These are phyloP conservation scores for Thunnus thynnus DNA, from an alignment of 2,113 vertebrate genomes.

Conservation along the genomic window DNA sequence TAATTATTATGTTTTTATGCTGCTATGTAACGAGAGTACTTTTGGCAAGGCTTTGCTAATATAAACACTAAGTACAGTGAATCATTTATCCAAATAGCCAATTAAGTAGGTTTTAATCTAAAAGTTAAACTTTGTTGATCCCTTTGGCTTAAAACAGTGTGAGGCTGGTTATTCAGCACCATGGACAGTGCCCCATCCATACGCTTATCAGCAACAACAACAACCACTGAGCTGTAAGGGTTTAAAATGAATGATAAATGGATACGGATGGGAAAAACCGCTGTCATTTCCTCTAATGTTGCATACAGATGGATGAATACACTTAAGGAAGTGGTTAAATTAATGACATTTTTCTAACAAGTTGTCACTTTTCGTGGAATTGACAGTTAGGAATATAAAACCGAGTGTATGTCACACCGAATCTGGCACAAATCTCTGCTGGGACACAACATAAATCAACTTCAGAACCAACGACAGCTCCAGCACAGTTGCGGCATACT, in stretches of 20 bases:
- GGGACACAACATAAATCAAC: slow-evolving; percentile 68
- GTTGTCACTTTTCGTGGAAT: slow-evolving; percentile 40
- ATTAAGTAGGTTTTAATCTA: slow-evolving; percentile 1
- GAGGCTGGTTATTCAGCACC: slow-evolving; percentile 56
- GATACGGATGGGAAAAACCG: not conserved
- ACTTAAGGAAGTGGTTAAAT: slow-evolving; percentile 47
- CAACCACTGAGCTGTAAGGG: not conserved
- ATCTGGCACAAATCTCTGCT: slow-evolving; percentile 58
- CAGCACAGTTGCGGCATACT: slow-evolving; percentile 57
- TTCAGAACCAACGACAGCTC: slow-evolving; percentile 67
- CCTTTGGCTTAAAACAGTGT: not conserved
- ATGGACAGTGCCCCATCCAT: slow-evolving; percentile 44
- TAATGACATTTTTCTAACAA: slow-evolving; percentile 40
- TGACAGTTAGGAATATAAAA: slow-evolving; percentile 57
- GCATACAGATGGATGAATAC: slow-evolving; percentile 25
- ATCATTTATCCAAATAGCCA: slow-evolving; percentile 9
- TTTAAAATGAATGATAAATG: slow-evolving; percentile 33
- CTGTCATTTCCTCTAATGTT: not conserved
- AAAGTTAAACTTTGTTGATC: slow-evolving; percentile 9
- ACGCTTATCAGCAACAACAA: slow-evolving; percentile 16
- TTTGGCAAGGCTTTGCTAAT: not conserved
- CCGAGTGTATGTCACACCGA: slow-evolving; percentile 29
- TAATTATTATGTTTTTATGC: slow-evolving; percentile 14
- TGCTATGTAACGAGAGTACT: not conserved
- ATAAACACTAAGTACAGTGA: not conserved